These are phyloP conservation scores for Patella pellucida DNA, from an alignment of 2,888 invertebrate genomes.

Conservation along the genomic window DNA sequence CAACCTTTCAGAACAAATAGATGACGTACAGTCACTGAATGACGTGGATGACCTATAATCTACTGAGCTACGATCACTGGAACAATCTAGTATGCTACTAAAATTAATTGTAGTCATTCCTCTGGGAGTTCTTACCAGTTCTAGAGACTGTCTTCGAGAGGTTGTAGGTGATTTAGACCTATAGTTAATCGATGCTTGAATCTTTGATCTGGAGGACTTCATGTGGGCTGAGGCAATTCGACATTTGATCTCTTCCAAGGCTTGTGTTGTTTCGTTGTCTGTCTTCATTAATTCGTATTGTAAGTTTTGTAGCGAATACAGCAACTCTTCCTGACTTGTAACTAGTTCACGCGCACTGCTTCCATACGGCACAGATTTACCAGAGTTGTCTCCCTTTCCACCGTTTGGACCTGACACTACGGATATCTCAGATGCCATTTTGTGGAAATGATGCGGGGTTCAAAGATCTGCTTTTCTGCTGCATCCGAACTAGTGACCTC, in stretches of 20 bases:
- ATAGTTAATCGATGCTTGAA: not conserved
- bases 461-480: too few species aligned
- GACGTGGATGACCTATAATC: not conserved
- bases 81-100: not conserved
- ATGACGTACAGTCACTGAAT: not conserved
- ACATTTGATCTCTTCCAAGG: slow-evolving; percentile 21
- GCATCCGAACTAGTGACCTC: too few species aligned
- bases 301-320: slow-evolving; percentile 24
- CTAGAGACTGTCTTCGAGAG: not conserved
- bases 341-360: slow-evolving; percentile 23
- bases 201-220: not conserved
- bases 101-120: not conserved
- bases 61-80: not conserved
- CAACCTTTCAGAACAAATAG: not conserved
- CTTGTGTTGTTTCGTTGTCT: slow-evolving; percentile 30
- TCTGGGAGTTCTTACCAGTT: not conserved
- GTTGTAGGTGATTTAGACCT: not conserved
- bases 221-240: not conserved
- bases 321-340: slow-evolving; percentile 24
- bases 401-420: too few species aligned
- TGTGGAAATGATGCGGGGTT: too few species aligned
- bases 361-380: not conserved
- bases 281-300: slow-evolving; percentile 24
- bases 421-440: too few species aligned
- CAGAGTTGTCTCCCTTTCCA: too few species aligned